Evolutionary conservation across 2,888 invertebrate genomes (phyloP).

Genomic region (Papilio protenor): DNA sequence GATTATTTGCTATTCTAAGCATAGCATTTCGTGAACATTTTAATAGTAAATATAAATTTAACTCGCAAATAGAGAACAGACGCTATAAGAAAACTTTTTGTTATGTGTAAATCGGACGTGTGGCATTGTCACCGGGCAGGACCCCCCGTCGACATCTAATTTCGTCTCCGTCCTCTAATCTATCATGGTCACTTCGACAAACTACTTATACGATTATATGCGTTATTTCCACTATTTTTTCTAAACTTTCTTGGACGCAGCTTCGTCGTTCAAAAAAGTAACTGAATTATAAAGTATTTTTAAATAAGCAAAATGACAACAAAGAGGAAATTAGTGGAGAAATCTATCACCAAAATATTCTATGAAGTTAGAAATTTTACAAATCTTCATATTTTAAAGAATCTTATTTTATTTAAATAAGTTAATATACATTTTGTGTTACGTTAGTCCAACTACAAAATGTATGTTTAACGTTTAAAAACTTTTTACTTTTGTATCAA

Average conservation of each 20-base stretch:
- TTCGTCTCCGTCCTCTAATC: slow-evolving; percentile 57
- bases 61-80: slow-evolving; percentile 53
- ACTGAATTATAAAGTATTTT: neutral
- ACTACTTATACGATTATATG: slow-evolving; percentile 15
- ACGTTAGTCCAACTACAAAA: neutral
- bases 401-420: no score
- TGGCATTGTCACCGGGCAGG: slow-evolving; percentile 66
- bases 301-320: neutral
- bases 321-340: neutral
- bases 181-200: slow-evolving; percentile 56
- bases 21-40: neutral
- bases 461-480: neutral
- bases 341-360: neutral
- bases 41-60: slow-evolving; percentile 54
- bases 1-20: neutral
- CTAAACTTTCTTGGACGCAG: slow-evolving; percentile 21
- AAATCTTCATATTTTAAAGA: neutral
- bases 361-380: no score
- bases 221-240: slow-evolving; percentile 11
- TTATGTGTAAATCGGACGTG: slow-evolving; percentile 57
- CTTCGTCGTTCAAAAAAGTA: slow-evolving; percentile 25
- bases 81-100: slow-evolving; percentile 53
- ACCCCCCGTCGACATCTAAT: slow-evolving; percentile 74
- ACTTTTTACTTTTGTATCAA: slow-evolving; percentile 17
- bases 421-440: neutral